Evolutionary conservation across 2,113 vertebrate genomes (phyloP).

Genomic region (Spea multiplicata): DNA sequence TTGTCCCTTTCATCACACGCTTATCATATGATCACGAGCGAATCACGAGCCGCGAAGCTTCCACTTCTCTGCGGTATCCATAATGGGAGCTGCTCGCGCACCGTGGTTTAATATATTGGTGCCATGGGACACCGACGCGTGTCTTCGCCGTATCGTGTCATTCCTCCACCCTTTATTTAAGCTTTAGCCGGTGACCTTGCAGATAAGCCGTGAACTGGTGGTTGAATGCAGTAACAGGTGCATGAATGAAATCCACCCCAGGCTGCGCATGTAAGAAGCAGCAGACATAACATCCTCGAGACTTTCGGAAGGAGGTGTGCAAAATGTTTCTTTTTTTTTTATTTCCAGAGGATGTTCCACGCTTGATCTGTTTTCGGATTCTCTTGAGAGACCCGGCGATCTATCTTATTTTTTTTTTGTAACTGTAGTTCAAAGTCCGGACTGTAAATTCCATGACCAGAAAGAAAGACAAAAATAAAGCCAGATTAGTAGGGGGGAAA

Average conservation of each 20-base stretch:
- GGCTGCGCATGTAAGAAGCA: no score
- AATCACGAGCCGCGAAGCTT: not conserved
- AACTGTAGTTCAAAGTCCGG: slow-evolving; percentile 7
- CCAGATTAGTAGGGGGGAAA: slow-evolving; percentile 9
- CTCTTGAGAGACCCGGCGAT: not conserved
- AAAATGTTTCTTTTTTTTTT: not conserved
- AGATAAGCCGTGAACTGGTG: not conserved
- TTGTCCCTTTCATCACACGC: not conserved
- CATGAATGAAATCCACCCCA: not conserved
- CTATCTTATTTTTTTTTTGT: slow-evolving; percentile 28
- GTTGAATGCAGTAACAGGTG: not conserved
- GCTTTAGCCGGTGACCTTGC: not conserved
- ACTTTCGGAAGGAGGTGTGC: slow-evolving; percentile 1
- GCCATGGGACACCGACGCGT: not conserved
- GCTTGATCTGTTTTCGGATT: slow-evolving; percentile 16
- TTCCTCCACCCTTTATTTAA: not conserved
- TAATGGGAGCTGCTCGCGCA: not conserved
- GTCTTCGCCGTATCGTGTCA: not conserved
- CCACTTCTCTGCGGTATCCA: not conserved
- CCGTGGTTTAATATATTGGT: not conserved
- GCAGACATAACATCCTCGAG: slow-evolving; percentile 21
- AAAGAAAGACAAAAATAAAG: slow-evolving; percentile 35
- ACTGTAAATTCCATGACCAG: slow-evolving; percentile 40
- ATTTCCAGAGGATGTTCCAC: slow-evolving; percentile 17
- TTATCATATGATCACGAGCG: not conserved